Percentiles rank a stretch among this genome's conserved stretches.
Evolutionary conservation across 2,888 invertebrate genomes (phyloP).

Genomic region (Ormyrus thymus): DNA sequence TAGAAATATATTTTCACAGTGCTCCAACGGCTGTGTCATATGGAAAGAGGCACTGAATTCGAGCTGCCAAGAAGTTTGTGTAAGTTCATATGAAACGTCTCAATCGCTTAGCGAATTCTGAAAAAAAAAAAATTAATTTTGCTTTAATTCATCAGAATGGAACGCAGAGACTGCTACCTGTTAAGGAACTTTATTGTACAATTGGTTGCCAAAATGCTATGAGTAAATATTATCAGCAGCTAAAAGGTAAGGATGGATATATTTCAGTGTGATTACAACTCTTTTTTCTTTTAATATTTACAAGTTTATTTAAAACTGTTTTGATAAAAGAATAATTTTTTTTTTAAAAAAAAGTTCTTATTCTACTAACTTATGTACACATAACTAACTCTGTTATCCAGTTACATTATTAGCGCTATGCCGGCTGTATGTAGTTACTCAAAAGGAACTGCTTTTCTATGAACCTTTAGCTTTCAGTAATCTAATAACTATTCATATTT

Average conservation of each 20-base stretch:
- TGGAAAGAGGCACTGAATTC: slow-evolving; percentile 86
- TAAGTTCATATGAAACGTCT: slow-evolving; percentile 77
- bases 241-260: slow-evolving; percentile 78
- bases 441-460: too few species aligned
- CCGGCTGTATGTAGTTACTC: too few species aligned
- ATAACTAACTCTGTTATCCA: not conserved
- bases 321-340: slow-evolving; percentile 14
- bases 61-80: slow-evolving; percentile 88
- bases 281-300: not conserved
- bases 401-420: too few species aligned
- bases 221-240: slow-evolving; percentile 83
- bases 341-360: not conserved
- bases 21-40: slow-evolving; percentile 85
- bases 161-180: slow-evolving; percentile 81
- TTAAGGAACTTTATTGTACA: slow-evolving; percentile 85
- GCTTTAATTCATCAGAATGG: slow-evolving; percentile 79
- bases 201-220: slow-evolving; percentile 90
- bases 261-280: not conserved
- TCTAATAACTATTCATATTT: too few species aligned
- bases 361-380: slow-evolving; percentile 30
- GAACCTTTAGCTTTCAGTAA: too few species aligned
- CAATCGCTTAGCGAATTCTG: too few species aligned
- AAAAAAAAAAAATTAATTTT: not conserved
- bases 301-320: slow-evolving; percentile 6
- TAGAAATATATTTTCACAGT: slow-evolving; percentile 84